These are phyloP conservation scores for Andrena dorsata DNA, from an alignment of 2,888 invertebrate species.

Conservation along the genomic window DNA sequence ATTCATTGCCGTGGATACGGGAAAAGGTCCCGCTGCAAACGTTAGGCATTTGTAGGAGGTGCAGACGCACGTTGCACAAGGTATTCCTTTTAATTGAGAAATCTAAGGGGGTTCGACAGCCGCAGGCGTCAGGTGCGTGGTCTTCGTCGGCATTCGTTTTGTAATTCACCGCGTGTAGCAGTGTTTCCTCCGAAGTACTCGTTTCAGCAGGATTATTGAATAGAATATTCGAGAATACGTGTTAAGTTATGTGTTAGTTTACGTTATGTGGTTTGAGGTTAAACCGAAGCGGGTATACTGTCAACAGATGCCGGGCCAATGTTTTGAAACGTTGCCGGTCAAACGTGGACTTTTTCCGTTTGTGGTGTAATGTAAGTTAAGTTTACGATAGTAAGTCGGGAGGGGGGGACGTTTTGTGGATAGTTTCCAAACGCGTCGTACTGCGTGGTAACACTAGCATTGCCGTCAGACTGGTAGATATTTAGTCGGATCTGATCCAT, in stretches of 20 bases:
- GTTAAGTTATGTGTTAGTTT: too few species aligned
- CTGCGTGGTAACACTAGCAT: too few species aligned
- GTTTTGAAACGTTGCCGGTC: conserved; percentile 1
- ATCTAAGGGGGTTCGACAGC: not conserved
- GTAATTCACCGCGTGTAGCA: too few species aligned
- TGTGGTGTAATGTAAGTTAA: not conserved
- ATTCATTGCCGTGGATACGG: conserved; percentile 24
- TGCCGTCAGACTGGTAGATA: too few species aligned
- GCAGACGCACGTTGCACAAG: conserved; percentile 17
- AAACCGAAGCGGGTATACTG: not conserved
- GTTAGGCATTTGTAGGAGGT: conserved; percentile 17
- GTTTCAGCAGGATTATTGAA: too few species aligned
- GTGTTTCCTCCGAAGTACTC: too few species aligned
- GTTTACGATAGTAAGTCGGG: not conserved
- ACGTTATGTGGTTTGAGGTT: not conserved
- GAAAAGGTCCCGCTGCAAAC: conserved; percentile 2
- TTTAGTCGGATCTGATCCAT: too few species aligned
- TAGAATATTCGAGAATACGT: too few species aligned
- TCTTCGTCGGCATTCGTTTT: too few species aligned
- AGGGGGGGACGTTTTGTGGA: not conserved
- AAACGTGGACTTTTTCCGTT: not conserved
- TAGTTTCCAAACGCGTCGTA: not conserved
- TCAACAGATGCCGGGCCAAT: not conserved
- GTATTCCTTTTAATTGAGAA: conserved; percentile 33
- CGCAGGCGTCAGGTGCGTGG: not conserved